These are phyloP conservation scores for Coendou prehensilis DNA, from an alignment of 2,797 vertebrate species.

Conservation along the genomic window DNA sequence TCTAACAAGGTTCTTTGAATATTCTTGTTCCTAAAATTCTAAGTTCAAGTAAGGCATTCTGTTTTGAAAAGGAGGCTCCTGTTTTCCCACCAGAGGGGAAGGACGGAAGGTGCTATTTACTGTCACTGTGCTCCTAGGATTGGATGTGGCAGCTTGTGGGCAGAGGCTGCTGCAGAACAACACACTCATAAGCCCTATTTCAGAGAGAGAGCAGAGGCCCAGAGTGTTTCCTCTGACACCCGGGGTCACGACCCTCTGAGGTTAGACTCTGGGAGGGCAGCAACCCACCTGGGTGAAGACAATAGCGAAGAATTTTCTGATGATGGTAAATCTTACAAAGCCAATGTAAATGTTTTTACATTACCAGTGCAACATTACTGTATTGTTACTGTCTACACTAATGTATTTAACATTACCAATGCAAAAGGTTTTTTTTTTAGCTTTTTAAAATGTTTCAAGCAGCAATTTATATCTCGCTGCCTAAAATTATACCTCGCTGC, in stretches of 20 bases:
- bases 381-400: too few species aligned
- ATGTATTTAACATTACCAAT: too few species aligned
- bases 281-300: neutral
- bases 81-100: neutral
- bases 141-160: neutral
- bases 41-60: conserved; percentile 1
- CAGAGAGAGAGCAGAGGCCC: neutral
- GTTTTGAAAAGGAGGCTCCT: conserved; percentile 7
- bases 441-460: conserved; percentile 2
- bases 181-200: neutral
- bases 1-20: neutral
- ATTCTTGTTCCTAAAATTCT: neutral
- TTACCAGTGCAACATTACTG: too few species aligned
- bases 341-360: neutral
- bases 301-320: neutral
- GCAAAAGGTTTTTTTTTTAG: too few species aligned
- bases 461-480: neutral
- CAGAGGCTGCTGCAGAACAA: neutral
- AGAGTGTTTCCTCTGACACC: neutral
- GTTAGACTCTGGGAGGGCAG: neutral
- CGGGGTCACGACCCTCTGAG: neutral
- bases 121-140: neutral
- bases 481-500: neutral
- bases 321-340: neutral
- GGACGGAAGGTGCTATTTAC: neutral